phyloP scores from a whole-genome alignment of 2,888 invertebrate species.

The Drosophila neutralis region DNA sequence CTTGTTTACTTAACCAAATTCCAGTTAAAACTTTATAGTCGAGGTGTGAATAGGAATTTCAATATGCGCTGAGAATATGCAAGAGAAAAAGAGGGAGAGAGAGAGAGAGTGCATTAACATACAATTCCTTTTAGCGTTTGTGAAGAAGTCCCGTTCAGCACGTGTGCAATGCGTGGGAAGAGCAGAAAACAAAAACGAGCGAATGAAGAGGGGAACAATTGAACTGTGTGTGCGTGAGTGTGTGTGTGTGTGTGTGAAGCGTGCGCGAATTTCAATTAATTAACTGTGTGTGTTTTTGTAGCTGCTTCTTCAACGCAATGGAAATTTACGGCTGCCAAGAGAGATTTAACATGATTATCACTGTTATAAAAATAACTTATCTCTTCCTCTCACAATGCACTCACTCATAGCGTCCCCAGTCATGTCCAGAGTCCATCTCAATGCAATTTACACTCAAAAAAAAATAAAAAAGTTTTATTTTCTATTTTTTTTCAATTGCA shows the following conservation, averaged over 20 bases:
- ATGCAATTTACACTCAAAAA: slow-evolving; percentile 4
- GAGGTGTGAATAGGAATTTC: slow-evolving; percentile 15
- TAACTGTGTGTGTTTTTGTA: slow-evolving; percentile 38
- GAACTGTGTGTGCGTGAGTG: slow-evolving; percentile 60
- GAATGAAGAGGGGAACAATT: slow-evolving; percentile 19
- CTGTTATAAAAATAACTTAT: slow-evolving; percentile 64
- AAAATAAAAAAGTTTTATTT: slow-evolving; percentile 24
- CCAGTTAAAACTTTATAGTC: slow-evolving; percentile 4
- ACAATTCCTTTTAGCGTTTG: slow-evolving; percentile 34
- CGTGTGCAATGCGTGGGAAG: slow-evolving; percentile 47
- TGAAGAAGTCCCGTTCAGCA: slow-evolving; percentile 43
- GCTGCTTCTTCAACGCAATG: slow-evolving; percentile 25
- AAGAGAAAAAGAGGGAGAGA: neutral
- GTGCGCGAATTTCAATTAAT: slow-evolving; percentile 63
- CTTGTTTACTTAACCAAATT: slow-evolving; percentile 9
- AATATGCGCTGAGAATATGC: slow-evolving; percentile 10
- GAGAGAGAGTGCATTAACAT: slow-evolving; percentile 15
- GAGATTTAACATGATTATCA: slow-evolving; percentile 69
- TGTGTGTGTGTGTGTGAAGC: slow-evolving; percentile 33
- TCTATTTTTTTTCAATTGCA: slow-evolving; percentile 47
- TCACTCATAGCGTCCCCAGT: neutral
- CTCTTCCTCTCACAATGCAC: slow-evolving; percentile 12
- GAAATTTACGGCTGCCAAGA: slow-evolving; percentile 64
- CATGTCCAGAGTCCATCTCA: slow-evolving; percentile 2
- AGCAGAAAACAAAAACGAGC: neutral